Conservation (phyloP, 2,113 vertebrate genomes). For the Scalopus aquaticus region DNA sequence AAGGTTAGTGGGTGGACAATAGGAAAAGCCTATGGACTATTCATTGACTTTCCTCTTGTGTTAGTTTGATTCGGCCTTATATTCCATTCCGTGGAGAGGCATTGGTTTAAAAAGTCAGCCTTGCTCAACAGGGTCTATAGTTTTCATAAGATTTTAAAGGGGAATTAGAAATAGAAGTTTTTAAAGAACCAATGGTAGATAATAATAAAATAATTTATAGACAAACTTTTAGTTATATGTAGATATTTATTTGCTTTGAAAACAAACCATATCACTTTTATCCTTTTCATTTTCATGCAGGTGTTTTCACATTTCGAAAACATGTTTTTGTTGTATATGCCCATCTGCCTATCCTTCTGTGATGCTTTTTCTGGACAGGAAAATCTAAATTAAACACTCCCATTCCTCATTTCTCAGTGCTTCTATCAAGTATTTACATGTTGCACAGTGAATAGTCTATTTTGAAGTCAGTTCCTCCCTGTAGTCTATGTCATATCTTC, state of each 20-base stretch:
- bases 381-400: neutral
- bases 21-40: neutral
- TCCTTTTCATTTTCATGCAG: neutral
- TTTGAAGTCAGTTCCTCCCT: neutral
- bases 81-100: neutral
- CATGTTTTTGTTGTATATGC: slow-evolving; percentile 26
- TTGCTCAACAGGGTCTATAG: neutral
- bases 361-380: neutral
- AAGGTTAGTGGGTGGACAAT: neutral
- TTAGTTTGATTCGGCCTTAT: neutral
- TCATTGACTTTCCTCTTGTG: neutral
- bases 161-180: neutral
- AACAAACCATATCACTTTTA: neutral
- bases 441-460: neutral
- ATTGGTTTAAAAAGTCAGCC: neutral
- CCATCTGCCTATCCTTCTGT: slow-evolving; percentile 48
- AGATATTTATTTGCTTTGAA: slow-evolving; percentile 5
- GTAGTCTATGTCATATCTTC: neutral
- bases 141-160: neutral
- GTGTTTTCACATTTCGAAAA: slow-evolving; percentile 54
- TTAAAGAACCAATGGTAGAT: neutral
- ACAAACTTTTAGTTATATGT: neutral
- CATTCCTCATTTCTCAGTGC: neutral
- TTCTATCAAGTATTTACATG: neutral
- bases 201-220: neutral